Conservation (phyloP, 1,140 invertebrate genomes). For the Venturia canescens region DNA sequence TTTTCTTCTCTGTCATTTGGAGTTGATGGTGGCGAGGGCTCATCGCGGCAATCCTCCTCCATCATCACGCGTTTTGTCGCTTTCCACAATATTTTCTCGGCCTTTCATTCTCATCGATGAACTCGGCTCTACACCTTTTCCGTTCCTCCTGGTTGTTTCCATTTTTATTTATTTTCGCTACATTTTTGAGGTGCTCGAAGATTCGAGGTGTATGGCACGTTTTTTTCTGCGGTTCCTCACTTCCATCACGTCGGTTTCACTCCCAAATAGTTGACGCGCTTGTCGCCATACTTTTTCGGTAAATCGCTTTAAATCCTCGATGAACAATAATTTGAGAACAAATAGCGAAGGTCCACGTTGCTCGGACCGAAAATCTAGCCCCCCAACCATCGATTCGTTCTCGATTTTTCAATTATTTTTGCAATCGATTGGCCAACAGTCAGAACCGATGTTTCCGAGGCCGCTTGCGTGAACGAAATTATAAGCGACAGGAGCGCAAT, state of each 20-base stretch:
- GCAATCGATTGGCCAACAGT: not conserved
- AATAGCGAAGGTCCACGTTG: conserved; percentile 7
- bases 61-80: conserved; percentile 14
- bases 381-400: not conserved
- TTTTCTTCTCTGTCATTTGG: conserved; percentile 34
- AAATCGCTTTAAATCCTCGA: conserved; percentile 42
- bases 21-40: not conserved
- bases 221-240: too few relatives aligned
- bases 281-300: too few relatives aligned
- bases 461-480: too few relatives aligned
- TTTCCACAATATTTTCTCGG: not conserved
- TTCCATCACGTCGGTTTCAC: too few relatives aligned
- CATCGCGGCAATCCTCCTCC: conserved; percentile 41
- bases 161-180: not conserved
- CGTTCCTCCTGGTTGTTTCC: conserved; percentile 23
- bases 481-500: too few relatives aligned
- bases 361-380: not conserved
- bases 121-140: not conserved
- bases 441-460: not conserved
- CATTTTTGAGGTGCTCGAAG: too few relatives aligned
- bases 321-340: not conserved
- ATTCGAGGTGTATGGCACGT: too few relatives aligned
- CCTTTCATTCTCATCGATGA: not conserved
- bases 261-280: too few relatives aligned
- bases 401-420: not conserved